A percentile compares a stretch with the other conserved stretches of the same genome.
phyloP scores from a whole-genome alignment of 2,888 invertebrate species.

The Drosophila peninsularis region DNA sequence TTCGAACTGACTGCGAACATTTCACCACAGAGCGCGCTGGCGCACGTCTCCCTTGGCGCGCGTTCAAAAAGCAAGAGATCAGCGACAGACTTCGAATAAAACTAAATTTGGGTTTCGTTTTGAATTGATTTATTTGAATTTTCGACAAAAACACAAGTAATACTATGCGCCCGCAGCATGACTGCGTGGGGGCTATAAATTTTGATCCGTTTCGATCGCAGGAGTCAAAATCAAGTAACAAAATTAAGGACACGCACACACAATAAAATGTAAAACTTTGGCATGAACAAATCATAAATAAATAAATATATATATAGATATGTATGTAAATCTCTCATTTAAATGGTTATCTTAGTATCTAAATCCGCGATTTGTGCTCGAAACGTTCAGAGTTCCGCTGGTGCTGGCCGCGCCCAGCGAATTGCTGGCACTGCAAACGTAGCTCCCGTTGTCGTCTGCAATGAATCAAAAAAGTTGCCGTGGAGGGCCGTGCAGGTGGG shows the following conservation, averaged over 20 bases:
- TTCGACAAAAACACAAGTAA: conserved; percentile 82
- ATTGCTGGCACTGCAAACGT: conserved; percentile 90
- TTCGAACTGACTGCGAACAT: conserved; percentile 38
- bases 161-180: conserved; percentile 71
- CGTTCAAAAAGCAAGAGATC: conserved; percentile 2
- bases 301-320: conserved; percentile 47
- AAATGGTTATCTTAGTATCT: conserved; percentile 66
- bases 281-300: conserved; percentile 71
- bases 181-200: conserved; percentile 30
- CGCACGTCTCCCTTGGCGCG: conserved; percentile 6
- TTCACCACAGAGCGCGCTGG: conserved; percentile 54
- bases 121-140: conserved; percentile 64
- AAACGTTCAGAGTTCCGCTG: conserved; percentile 88
- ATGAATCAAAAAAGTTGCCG: conserved; percentile 59
- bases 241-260: conserved; percentile 53
- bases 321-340: conserved; percentile 9
- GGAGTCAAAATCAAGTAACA: conserved; percentile 45
- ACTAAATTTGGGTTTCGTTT: conserved; percentile 22
- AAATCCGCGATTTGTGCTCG: conserved; percentile 88
- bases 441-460: conserved; percentile 91
- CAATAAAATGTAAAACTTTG: conserved; percentile 64
- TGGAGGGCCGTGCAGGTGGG: not conserved
- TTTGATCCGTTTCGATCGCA: conserved; percentile 24
- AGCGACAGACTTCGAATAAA: conserved; percentile 3
- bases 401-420: conserved; percentile 88